Evolutionary conservation across 2,888 invertebrate genomes (phyloP), one percentile per base, ranked within the genome.

Genomic region (Plagiodera versicolora): DNA sequence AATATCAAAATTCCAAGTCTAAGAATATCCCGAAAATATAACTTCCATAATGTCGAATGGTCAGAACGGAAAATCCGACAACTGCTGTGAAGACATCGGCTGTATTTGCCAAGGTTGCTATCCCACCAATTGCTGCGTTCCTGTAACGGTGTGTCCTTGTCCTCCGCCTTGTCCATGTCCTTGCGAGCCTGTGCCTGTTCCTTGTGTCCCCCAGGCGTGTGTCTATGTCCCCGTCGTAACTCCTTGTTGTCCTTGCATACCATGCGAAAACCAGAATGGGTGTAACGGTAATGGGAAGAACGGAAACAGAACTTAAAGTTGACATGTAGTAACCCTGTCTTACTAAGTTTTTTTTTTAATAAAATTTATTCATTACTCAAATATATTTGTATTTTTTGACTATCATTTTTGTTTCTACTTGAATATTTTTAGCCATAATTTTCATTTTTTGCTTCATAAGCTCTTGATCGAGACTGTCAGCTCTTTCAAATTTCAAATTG

Each of bases 181-280:
- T 14, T 58, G 67, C 46, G 56, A 52, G 18, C 58, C 58, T 5
- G 24, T 61, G 2, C 45, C 58, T 44, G 67, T 68, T 18, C 66
- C 67, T 1, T 68, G 66, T 56, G 65, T 66, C 1, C 66, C 66
- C 19, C 64, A 66, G 28, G 66, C 64, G 3, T 66, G 66, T 32
- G 69, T 69, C n/a, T 68, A 66, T 48, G 68, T 68, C 2, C 68
- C 68, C 17, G 66, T 68, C 6, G 66, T 68, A 39, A 65, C 63
- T 1, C 69, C 69, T 1, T 67, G 66, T 45, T 65, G 61, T 51
- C 58, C 52, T 0, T 60, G 60, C 20, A 18, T 45, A 24, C 55
- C 56, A 6, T 51, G 55, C 28, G 56, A 39, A 4, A 39, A 39
- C 11, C 39, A 39, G 39, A 39, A 39, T n/a, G 39, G 39, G n/a